Evolutionary conservation across 1,140 invertebrate genomes (phyloP).

Genomic region (Micrasema minimum): DNA sequence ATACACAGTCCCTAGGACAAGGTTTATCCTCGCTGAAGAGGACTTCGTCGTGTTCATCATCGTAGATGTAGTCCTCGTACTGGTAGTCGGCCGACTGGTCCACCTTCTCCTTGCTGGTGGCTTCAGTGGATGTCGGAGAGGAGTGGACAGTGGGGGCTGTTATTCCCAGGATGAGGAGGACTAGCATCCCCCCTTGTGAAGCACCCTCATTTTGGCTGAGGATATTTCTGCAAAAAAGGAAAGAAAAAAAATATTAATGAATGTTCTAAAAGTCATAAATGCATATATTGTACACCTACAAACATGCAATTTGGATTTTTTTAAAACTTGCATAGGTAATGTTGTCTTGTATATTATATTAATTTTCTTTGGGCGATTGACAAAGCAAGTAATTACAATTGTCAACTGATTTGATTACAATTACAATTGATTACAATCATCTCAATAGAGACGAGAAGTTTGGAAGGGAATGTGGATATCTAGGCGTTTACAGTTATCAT

Average conservation of each 20-base stretch:
- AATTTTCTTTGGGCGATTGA: neutral
- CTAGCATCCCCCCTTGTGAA: conserved; percentile 63
- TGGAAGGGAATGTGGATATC: too few relatives aligned
- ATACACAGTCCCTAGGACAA: conserved; percentile 66
- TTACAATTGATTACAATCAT: too few relatives aligned
- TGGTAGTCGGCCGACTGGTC: conserved; percentile 57
- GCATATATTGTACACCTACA: too few relatives aligned
- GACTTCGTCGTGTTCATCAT: conserved; percentile 59
- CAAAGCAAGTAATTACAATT: neutral
- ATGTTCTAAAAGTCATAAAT: neutral
- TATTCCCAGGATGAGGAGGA: conserved; percentile 62
- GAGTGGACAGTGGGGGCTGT: conserved; percentile 57
- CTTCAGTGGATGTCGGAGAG: conserved; percentile 27
- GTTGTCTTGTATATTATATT: conserved; percentile 1
- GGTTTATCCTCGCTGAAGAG: conserved; percentile 64
- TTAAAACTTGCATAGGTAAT: neutral
- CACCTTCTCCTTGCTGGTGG: neutral
- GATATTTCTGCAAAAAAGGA: conserved; percentile 62
- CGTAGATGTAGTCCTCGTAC: conserved; percentile 62
- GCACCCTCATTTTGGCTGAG: conserved; percentile 61
- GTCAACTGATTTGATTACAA: neutral
- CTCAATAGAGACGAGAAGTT: too few relatives aligned
- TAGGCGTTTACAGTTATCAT: too few relatives aligned
- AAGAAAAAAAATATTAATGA: conserved; percentile 37
- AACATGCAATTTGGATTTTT: too few relatives aligned